Evolutionary conservation across 1,140 invertebrate genomes (phyloP).

Genomic region (Pseudomyrmex concolor): DNA sequence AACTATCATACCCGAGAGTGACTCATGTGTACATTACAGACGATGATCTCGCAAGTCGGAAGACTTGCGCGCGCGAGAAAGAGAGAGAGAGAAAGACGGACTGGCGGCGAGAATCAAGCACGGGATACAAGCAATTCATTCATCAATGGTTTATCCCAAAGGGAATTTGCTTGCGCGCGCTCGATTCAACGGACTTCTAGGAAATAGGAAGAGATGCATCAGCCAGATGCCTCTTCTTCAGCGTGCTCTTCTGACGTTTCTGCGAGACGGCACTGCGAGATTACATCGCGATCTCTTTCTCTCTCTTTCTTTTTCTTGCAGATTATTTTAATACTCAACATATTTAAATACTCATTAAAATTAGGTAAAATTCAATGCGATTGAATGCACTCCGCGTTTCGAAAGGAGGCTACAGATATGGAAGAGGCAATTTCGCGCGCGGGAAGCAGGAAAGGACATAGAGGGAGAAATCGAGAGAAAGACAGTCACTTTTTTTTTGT

Average conservation of each 20-base stretch:
- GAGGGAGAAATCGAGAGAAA: constrained; percentile 20
- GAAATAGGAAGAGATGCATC: constrained; percentile 55
- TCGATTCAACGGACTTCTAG: constrained; percentile 47
- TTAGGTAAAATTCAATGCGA: no score
- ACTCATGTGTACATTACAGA: constrained; percentile 53
- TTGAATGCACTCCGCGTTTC: not conserved
- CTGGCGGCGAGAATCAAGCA: constrained; percentile 38
- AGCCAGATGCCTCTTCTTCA: constrained; percentile 29
- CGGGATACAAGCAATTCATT: constrained; percentile 61
- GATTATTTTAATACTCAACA: no score
- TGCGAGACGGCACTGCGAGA: not conserved
- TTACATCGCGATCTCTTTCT: not conserved
- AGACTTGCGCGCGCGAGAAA: constrained; percentile 16
- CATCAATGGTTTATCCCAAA: constrained; percentile 59
- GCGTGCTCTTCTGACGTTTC: constrained; percentile 21
- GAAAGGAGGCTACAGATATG: no score
- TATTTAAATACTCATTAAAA: no score
- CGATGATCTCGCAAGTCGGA: constrained; percentile 57
- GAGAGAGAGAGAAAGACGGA: constrained; percentile 20
- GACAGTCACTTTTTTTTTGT: not conserved
- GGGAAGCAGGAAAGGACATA: constrained; percentile 19
- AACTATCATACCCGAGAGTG: constrained; percentile 37
- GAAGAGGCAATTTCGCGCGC: not conserved
- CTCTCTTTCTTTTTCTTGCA: no score
- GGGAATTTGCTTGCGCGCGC: constrained; percentile 32